These are phyloP conservation scores for Phrixothrix hirtus DNA, from an alignment of 2,888 invertebrate species.

Conservation along the genomic window DNA sequence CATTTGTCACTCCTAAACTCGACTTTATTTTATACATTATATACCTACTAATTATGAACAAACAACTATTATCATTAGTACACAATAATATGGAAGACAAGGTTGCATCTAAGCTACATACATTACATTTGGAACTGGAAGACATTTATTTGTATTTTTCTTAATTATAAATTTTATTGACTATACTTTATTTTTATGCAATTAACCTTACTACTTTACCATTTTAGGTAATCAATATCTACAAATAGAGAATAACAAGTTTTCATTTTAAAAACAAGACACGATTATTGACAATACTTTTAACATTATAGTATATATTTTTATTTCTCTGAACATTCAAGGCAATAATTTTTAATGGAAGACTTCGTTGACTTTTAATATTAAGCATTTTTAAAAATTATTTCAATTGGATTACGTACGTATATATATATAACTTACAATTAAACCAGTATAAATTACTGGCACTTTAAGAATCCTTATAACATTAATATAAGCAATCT, in stretches of 20 bases:
- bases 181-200: slow-evolving; percentile 7
- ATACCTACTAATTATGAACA: too few species aligned
- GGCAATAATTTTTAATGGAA: slow-evolving; percentile 27
- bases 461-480: too few species aligned
- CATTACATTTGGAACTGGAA: slow-evolving; percentile 20
- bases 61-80: slow-evolving; percentile 21
- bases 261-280: slow-evolving; percentile 23
- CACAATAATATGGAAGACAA: slow-evolving; percentile 20
- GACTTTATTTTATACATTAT: too few species aligned
- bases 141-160: slow-evolving; percentile 26
- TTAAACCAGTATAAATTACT: too few species aligned
- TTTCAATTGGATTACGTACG: too few species aligned
- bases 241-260: slow-evolving; percentile 18
- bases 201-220: slow-evolving; percentile 9
- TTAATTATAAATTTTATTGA: slow-evolving; percentile 8
- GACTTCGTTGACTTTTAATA: slow-evolving; percentile 27
- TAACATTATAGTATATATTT: slow-evolving; percentile 9
- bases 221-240: slow-evolving; percentile 13
- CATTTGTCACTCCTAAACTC: too few species aligned
- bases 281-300: slow-evolving; percentile 25
- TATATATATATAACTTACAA: too few species aligned
- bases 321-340: slow-evolving; percentile 14
- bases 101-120: slow-evolving; percentile 21
- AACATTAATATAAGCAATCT: too few species aligned
- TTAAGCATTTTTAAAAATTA: too few species aligned